Evolutionary conservation across 1,140 invertebrate species (phyloP).

Genomic region (Lepidotrigona ventralis): DNA sequence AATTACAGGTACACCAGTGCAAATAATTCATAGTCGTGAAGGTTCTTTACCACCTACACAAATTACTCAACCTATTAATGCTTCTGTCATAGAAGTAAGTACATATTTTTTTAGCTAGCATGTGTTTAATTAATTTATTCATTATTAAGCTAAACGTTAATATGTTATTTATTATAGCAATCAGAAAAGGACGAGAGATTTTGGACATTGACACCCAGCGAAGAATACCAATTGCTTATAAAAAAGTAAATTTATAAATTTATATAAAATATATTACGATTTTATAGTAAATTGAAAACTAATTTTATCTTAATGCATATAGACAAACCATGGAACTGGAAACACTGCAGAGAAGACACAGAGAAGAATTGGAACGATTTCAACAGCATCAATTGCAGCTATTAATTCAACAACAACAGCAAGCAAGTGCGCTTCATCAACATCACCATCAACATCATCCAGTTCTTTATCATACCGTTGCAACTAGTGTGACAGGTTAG

Average conservation of each 20-base stretch:
- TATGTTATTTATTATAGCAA: slow-evolving; percentile 45
- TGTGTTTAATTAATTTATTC: background rate
- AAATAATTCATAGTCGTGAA: slow-evolving; percentile 75
- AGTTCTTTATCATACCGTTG: slow-evolving; percentile 76
- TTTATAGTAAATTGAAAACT: background rate
- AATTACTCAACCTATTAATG: slow-evolving; percentile 51
- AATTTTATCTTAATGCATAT: slow-evolving; percentile 9
- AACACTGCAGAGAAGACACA: slow-evolving; percentile 76
- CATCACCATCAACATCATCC: slow-evolving; percentile 75
- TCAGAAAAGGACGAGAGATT: slow-evolving; percentile 75
- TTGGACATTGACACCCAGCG: slow-evolving; percentile 74
- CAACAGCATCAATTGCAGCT: slow-evolving; percentile 78
- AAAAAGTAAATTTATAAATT: slow-evolving; percentile 70
- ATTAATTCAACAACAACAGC: slow-evolving; percentile 77
- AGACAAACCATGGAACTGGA: slow-evolving; percentile 78
- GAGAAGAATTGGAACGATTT: slow-evolving; percentile 77
- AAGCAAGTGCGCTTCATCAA: slow-evolving; percentile 76
- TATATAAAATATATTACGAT: background rate
- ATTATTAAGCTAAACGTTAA: slow-evolving; percentile 4
- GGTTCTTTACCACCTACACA: slow-evolving; percentile 74
- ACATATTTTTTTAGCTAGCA: background rate
- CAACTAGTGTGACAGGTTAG: slow-evolving; percentile 67
- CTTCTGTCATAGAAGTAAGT: slow-evolving; percentile 68
- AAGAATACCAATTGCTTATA: slow-evolving; percentile 78
- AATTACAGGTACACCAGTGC: slow-evolving; percentile 51